Base-by-base conservation (phyloP, 2,113 vertebrate species). In the Cheirogaleus medius region DNA sequence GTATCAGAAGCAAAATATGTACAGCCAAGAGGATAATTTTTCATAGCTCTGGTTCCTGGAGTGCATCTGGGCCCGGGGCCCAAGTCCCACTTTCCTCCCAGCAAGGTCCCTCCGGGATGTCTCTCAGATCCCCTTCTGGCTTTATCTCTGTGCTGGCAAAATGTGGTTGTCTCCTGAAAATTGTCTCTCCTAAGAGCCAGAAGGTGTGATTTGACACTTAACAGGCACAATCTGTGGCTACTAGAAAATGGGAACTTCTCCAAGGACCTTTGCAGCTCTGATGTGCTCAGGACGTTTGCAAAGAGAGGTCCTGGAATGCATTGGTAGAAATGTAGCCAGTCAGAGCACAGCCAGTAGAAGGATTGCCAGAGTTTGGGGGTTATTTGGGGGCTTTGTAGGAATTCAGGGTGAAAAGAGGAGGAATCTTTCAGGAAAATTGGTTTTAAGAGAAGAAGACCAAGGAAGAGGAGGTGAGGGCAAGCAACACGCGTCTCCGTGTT, bases 1-100 rank as follows among this genome's bases (percentile, higher is more conserved):
- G n/a, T n/a, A 63, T 11, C n/a, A 85, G 71, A 37, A 90, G 15
- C 17, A 88, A 97, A 96, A 68, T 73, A 29, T n/a, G 3, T 37
- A 14, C 52, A 78, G 27, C 9, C 44, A 69, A 74, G 29, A 78
- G 14, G 44, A 39, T 66, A 60, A 77, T 52, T 84, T 78, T 91
- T 83, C 47, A 54, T 6, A 42, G 66, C 17, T 21, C 58, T 52
- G 42, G 14, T 32, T 91, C 71, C 90, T 47, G 1, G 3, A 81
- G 20, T 56, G 10, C 68, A 37, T 15, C 58, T 73, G 63, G 60
- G 13, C 21, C 66, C 39, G 20, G 92, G 49, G 76, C 20, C 12
- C 23, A 29, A 90, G 68, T 37, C 66, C 29, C 5, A 0, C 3
- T 29, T n/a, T 60, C 44, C 80, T 87, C 42, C 29, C 21, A 18